Evolutionary conservation across 2,888 invertebrate species (phyloP).

Genomic region (Ecdyonurus torrentis): DNA sequence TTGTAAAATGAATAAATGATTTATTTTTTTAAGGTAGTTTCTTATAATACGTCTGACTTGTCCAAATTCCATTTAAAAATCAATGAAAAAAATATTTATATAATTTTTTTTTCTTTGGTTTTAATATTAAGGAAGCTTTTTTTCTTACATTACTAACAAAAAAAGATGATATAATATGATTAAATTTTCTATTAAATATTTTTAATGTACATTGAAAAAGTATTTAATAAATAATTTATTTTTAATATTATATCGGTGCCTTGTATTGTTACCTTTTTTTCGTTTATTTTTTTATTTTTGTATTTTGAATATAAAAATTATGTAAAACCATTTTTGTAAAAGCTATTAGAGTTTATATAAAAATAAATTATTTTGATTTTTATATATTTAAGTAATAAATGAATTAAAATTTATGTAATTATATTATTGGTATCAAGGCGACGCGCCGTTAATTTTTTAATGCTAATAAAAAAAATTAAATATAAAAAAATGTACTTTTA

Average conservation of each 20-base stretch:
- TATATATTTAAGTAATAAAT: not conserved
- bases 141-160: not conserved
- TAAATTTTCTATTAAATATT: not conserved
- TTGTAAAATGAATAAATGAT: too few species aligned
- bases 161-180: not conserved
- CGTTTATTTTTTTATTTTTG: not conserved
- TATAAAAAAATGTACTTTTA: not conserved
- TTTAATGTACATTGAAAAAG: too few species aligned
- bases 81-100: too few species aligned
- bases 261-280: slow-evolving; percentile 1
- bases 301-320: not conserved
- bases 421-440: not conserved
- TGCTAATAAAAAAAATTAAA: not conserved
- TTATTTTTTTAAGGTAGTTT: too few species aligned
- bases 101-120: too few species aligned
- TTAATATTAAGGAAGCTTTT: not conserved
- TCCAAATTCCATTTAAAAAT: not conserved
- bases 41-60: not conserved
- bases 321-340: not conserved
- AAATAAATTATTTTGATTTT: not conserved
- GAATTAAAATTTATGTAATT: not conserved
- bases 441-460: not conserved
- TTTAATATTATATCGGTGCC: not conserved
- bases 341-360: not conserved
- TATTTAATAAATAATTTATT: not conserved